Conservation (phyloP, 2,797 vertebrate species). For the Sebastes trivittatus region DNA sequence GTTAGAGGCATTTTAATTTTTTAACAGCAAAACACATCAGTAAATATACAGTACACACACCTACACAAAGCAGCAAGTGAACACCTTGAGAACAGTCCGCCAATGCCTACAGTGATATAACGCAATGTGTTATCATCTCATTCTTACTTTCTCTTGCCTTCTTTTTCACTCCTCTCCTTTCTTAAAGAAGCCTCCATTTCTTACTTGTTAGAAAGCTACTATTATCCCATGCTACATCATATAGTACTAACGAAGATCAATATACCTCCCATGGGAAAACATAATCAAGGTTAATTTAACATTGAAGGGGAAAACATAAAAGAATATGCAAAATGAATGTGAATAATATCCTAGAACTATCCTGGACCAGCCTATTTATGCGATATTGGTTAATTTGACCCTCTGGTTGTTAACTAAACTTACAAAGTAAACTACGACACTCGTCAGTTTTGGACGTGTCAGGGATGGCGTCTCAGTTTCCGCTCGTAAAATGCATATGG, state of each 20-base stretch:
- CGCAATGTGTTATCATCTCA: neutral
- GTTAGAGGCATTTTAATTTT: neutral
- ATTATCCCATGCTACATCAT: slow-evolving; percentile 12
- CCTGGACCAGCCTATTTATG: neutral
- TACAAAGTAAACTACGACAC: too few relatives aligned
- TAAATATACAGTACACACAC: neutral
- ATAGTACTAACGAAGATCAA: slow-evolving; percentile 25
- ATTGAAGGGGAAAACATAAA: neutral
- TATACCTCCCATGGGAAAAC: slow-evolving; percentile 12
- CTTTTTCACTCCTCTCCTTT: neutral
- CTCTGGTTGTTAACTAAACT: too few relatives aligned
- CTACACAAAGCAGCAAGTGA: neutral
- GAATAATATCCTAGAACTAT: neutral
- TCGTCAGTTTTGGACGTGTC: fast-evolving
- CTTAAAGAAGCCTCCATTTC: neutral
- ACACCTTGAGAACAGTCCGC: neutral
- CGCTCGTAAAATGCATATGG: neutral
- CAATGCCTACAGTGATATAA: neutral
- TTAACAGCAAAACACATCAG: neutral
- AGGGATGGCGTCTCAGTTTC: too few relatives aligned
- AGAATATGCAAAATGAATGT: neutral
- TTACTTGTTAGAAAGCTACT: neutral
- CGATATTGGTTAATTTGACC: neutral
- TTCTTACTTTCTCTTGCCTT: neutral
- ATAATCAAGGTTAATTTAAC: slow-evolving; percentile 15